Evolutionary conservation across 2,113 vertebrate species (phyloP).

Genomic region (Typhlomys cinereus): DNA sequence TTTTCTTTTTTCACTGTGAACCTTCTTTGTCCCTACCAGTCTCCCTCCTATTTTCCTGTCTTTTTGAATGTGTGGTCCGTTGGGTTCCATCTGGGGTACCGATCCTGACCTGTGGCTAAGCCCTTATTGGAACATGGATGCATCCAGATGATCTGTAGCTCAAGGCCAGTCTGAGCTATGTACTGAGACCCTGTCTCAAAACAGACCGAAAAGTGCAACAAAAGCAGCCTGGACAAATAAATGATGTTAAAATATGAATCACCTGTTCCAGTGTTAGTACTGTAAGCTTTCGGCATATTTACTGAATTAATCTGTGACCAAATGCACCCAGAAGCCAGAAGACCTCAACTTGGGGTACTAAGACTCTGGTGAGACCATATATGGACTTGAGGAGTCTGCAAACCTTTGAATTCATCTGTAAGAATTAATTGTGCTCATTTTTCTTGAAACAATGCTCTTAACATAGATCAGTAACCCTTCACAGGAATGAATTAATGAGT

Average conservation of each 20-base stretch:
- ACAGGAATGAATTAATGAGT: not conserved
- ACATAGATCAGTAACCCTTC: not conserved
- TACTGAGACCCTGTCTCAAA: not conserved
- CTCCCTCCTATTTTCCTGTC: too few relatives aligned
- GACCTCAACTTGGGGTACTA: not conserved
- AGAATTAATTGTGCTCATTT: constrained; percentile 1
- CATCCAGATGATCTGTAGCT: not conserved
- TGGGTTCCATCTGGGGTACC: too few relatives aligned
- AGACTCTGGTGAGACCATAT: not conserved
- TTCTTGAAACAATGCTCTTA: not conserved
- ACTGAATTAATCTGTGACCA: not conserved
- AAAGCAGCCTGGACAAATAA: not conserved
- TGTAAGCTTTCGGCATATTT: not conserved
- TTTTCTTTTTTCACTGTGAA: too few relatives aligned
- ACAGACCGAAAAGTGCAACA: not conserved
- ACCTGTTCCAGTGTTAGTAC: not conserved
- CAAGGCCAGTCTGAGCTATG: not conserved
- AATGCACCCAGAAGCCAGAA: not conserved
- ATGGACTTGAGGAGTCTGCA: not conserved
- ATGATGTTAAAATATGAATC: not conserved
- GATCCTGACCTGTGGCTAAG: too few relatives aligned
- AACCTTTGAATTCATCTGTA: constrained; percentile 14
- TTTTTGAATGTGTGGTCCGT: too few relatives aligned
- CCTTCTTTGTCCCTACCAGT: too few relatives aligned
- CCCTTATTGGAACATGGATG: too few relatives aligned